Conservation (phyloP, 2,797 vertebrate genomes). For the Poecilia velifera region DNA sequence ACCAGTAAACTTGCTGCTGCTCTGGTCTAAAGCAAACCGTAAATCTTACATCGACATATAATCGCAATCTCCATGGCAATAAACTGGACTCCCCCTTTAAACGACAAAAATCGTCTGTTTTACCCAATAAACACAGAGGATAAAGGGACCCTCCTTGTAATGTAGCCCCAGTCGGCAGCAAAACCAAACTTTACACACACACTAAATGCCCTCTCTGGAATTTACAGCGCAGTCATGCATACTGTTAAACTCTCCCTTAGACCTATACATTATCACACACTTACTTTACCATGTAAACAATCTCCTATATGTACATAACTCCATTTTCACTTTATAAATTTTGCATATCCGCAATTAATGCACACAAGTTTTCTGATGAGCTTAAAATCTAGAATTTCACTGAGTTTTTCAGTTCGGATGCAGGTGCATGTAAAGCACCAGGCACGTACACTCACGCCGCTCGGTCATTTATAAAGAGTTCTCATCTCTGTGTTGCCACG, state of each 20-base stretch:
- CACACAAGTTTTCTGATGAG: neutral
- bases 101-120: slow-evolving; percentile 50
- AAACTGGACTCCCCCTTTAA: slow-evolving; percentile 39
- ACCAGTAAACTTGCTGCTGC: slow-evolving; percentile 24
- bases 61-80: slow-evolving; percentile 44
- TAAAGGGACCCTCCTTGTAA: slow-evolving; percentile 20
- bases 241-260: slow-evolving; percentile 63
- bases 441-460: slow-evolving; percentile 18
- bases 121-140: slow-evolving; percentile 35
- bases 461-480: slow-evolving; percentile 27
- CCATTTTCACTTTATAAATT: slow-evolving; percentile 25
- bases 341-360: slow-evolving; percentile 9
- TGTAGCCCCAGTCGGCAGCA: slow-evolving; percentile 29
- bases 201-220: slow-evolving; percentile 53
- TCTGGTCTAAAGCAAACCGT: slow-evolving; percentile 35
- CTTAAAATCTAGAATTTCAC: slow-evolving; percentile 3
- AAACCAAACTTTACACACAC: slow-evolving; percentile 68
- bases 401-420: slow-evolving; percentile 3
- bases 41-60: slow-evolving; percentile 44
- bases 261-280: slow-evolving; percentile 44
- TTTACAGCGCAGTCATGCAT: slow-evolving; percentile 68
- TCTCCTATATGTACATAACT: slow-evolving; percentile 15
- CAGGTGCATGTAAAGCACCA: slow-evolving; percentile 5
- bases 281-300: slow-evolving; percentile 34
- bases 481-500: slow-evolving; percentile 39